Conservation (phyloP, 2,113 vertebrate species). For the Pterocles orientalis region DNA sequence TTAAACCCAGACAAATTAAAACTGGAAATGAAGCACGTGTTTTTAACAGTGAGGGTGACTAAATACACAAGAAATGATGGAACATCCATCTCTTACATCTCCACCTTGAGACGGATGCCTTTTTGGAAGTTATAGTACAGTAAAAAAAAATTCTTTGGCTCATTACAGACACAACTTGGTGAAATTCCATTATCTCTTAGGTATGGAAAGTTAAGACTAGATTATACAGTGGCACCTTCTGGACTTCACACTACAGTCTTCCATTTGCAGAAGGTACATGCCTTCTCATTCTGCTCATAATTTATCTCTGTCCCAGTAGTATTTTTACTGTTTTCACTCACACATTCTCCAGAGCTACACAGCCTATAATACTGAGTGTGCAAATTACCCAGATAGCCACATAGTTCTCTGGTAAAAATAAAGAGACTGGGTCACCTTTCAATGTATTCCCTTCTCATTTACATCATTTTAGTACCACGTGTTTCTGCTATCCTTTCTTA, state of each 20-base stretch:
- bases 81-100: background rate
- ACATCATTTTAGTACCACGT: background rate
- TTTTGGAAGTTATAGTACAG: background rate
- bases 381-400: background rate
- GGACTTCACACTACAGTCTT: background rate
- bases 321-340: background rate
- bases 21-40: slow-evolving; percentile 1
- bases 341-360: background rate
- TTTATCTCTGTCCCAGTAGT: background rate
- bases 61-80: background rate
- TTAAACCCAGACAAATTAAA: slow-evolving; percentile 25
- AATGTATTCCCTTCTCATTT: background rate
- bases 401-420: background rate
- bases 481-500: background rate
- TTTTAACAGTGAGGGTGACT: background rate
- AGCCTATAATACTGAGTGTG: background rate
- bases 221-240: background rate
- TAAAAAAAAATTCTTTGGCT: background rate
- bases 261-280: background rate
- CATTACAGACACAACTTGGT: background rate
- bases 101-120: background rate
- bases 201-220: background rate
- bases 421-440: background rate
- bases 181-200: background rate
- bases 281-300: background rate